These are phyloP conservation scores for Choloepus hoffmanni DNA, from an alignment of 2,113 vertebrate species.

Conservation along the genomic window DNA sequence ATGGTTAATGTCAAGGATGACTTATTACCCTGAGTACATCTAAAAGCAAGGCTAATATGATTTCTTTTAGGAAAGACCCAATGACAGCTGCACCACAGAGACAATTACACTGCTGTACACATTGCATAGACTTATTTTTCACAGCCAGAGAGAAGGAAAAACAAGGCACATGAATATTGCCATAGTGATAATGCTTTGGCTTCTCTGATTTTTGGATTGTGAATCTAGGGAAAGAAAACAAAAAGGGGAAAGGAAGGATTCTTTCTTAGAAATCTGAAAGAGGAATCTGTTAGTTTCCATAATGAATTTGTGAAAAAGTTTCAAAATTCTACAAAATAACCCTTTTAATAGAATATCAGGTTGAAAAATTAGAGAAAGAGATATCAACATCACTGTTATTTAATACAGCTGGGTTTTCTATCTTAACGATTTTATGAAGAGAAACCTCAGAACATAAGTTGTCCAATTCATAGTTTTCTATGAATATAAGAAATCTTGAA, in stretches of 20 bases:
- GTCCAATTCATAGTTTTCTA: neutral
- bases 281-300: neutral
- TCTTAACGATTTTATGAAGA: neutral
- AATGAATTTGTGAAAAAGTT: constrained; percentile 48
- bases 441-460: constrained; percentile 35
- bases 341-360: neutral
- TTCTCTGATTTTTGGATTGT: constrained; percentile 65
- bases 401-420: constrained; percentile 21
- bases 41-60: constrained; percentile 83
- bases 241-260: constrained; percentile 59
- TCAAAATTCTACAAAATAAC: constrained; percentile 1
- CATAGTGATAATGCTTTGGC: constrained; percentile 65
- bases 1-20: constrained; percentile 84
- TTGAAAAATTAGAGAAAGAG: neutral
- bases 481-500: neutral
- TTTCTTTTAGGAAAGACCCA: constrained; percentile 79
- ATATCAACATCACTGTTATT: neutral
- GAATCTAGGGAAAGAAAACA: constrained; percentile 58
- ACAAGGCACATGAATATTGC: constrained; percentile 76
- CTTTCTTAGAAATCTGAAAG: constrained; percentile 76
- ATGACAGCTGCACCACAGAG: constrained; percentile 80
- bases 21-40: constrained; percentile 83
- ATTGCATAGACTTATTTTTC: constrained; percentile 78
- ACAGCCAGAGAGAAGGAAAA: constrained; percentile 76
- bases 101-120: constrained; percentile 79